Evolutionary conservation across 2,113 vertebrate genomes (phyloP), one percentile per base, ranked within the genome.

Genomic region (Paradoxurus hermaphroditus): DNA sequence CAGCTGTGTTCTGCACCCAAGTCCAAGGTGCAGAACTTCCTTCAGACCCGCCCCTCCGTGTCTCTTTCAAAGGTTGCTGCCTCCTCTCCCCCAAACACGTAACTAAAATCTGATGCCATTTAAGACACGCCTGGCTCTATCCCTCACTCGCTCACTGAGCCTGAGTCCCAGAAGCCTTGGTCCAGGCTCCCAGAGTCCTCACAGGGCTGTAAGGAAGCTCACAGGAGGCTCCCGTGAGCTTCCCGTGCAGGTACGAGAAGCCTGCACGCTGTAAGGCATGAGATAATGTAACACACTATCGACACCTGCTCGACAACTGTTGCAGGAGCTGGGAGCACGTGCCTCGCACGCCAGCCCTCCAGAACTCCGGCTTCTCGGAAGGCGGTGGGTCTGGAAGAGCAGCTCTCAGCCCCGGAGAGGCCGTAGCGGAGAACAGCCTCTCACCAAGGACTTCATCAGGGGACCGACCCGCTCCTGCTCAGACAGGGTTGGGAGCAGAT

Each of bases 321-420:
- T 7, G 4, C 53, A 27, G 12, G 34, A 19, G 41, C 51, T 12
- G 1, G 0, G 12, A 31, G n/a, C 19, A 1, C 0, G 0, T 6
- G 51, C 75, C 39, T 16, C 11, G 9, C 34, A 18, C 13, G 7
- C 4, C 23, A n/a, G 31, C 14, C 13, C 36, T 67, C 83, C 41
- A 3, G 13, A 21, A 36, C 12, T 21, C 75, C 87, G 63, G 85
- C 39, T 31, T 77, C 75, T 51, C 86, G 27, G 36, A 6, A 49
- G 62, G 49, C 4, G 1, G 27, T 19, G 41, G 75, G 63, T 53
- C 89, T 70, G 19, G 36, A 39, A 78, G 36, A 81, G 7, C 11
- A 67, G 82, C 39, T 16, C 1, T n/a, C 51, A 70, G 82, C 27
- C 2, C 46, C 27, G 9, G 53, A 31, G 25, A 27, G 18, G 9